Conservation (phyloP, 2,797 vertebrate species). For the Sphenodon punctatus region DNA sequence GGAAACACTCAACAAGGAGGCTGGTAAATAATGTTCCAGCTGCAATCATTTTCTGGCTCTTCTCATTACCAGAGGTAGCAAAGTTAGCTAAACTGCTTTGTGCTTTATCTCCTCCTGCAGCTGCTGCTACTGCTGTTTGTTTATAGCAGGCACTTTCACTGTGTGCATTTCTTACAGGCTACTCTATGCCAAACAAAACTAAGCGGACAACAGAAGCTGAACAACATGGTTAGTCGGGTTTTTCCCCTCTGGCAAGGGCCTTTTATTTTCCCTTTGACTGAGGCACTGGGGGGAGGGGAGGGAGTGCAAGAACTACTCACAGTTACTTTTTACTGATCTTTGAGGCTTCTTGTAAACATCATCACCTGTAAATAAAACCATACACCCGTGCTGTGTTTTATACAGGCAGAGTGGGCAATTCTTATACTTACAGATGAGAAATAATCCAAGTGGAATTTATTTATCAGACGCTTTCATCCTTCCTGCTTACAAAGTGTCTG, state of each 20-base stretch:
- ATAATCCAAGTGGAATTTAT: not conserved
- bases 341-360: not conserved
- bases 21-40: not conserved
- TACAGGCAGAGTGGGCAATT: not conserved
- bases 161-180: not conserved
- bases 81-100: constrained; percentile 40
- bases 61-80: not conserved
- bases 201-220: not conserved
- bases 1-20: not conserved
- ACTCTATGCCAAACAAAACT: not conserved
- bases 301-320: not conserved
- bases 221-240: not conserved
- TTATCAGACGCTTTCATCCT: not conserved
- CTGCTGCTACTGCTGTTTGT: not conserved
- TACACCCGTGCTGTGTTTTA: constrained; percentile 21
- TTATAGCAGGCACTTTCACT: not conserved
- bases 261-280: not conserved
- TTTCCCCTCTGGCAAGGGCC: not conserved
- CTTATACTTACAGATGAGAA: not conserved
- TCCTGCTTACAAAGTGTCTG: constrained; percentile 23
- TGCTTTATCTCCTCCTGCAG: constrained; percentile 11
- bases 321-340: not conserved
- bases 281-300: too few species aligned
- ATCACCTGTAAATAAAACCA: constrained; percentile 20
- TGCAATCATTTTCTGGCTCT: constrained; percentile 7